These are phyloP conservation scores for Oxycera nigricornis DNA, from an alignment of 2,888 invertebrate genomes.

Conservation along the genomic window DNA sequence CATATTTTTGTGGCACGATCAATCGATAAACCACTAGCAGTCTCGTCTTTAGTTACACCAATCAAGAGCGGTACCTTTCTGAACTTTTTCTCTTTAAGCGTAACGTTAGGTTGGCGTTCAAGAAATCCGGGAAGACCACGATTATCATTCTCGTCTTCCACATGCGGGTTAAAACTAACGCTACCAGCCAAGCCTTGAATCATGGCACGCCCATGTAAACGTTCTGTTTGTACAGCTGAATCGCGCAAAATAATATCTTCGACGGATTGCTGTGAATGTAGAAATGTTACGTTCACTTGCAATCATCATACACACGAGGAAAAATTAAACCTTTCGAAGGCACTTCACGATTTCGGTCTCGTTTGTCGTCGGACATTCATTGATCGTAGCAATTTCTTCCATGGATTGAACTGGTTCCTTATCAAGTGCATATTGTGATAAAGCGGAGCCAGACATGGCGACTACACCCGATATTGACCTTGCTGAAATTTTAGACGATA, in stretches of 20 bases:
- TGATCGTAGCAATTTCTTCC: constrained; percentile 67
- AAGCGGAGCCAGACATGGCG: constrained; percentile 77
- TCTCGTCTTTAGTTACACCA: constrained; percentile 78
- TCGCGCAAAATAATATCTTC: constrained; percentile 63
- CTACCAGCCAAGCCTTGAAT: constrained; percentile 70
- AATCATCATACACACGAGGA: no score
- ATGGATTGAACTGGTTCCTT: constrained; percentile 69
- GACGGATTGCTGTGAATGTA: constrained; percentile 54
- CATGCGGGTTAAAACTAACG: constrained; percentile 71
- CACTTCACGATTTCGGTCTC: constrained; percentile 71
- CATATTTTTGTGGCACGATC: constrained; percentile 54
- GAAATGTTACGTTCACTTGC: no score
- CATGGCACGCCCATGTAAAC: constrained; percentile 67
- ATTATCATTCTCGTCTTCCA: constrained; percentile 71
- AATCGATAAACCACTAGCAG: constrained; percentile 60
- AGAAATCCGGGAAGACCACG: constrained; percentile 74
- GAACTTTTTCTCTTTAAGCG: constrained; percentile 66
- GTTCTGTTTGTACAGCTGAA: constrained; percentile 66
- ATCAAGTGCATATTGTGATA: constrained; percentile 76
- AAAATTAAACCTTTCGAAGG: constrained; percentile 64
- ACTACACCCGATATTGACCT: constrained; percentile 67
- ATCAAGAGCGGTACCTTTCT: constrained; percentile 72
- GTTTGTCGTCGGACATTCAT: constrained; percentile 70
- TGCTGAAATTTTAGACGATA: not conserved
- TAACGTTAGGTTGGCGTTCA: constrained; percentile 68